Conservation (phyloP, 2,888 invertebrate genomes). For the Atethmia centrago region DNA sequence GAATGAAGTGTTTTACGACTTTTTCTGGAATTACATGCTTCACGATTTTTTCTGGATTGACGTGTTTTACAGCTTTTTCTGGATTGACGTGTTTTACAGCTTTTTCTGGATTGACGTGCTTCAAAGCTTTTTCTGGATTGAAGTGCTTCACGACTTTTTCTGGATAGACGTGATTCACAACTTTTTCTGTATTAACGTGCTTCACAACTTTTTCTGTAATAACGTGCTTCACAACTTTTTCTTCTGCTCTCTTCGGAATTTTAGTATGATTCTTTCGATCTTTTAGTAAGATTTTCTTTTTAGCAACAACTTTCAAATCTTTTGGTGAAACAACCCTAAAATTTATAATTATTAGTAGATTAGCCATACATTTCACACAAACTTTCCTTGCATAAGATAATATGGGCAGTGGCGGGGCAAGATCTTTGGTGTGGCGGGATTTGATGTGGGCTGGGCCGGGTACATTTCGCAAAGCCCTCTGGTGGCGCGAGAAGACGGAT, state of each 20-base stretch:
- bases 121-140: constrained; percentile 18
- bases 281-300: constrained; percentile 79
- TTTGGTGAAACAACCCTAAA: constrained; percentile 84
- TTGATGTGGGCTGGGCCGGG: too few species aligned
- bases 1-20: not conserved
- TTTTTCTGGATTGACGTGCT: constrained; percentile 16
- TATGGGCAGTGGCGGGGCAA: too few species aligned
- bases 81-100: not conserved
- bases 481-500: too few species aligned
- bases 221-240: constrained; percentile 33
- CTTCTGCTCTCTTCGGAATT: constrained; percentile 58
- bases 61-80: constrained; percentile 5
- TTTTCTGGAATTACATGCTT: constrained; percentile 8
- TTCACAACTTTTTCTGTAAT: constrained; percentile 26
- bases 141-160: constrained; percentile 8
- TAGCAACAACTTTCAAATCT: constrained; percentile 83
- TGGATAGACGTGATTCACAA: constrained; percentile 9
- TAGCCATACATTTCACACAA: too few species aligned
- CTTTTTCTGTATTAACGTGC: constrained; percentile 27
- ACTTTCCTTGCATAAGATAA: too few species aligned
- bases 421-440: too few species aligned
- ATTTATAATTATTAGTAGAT: too few species aligned
- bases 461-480: too few species aligned
- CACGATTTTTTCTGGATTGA: constrained; percentile 3
- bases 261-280: constrained; percentile 62